Evolutionary conservation across 2,113 vertebrate species (phyloP).

Genomic region (Suricata suricatta): DNA sequence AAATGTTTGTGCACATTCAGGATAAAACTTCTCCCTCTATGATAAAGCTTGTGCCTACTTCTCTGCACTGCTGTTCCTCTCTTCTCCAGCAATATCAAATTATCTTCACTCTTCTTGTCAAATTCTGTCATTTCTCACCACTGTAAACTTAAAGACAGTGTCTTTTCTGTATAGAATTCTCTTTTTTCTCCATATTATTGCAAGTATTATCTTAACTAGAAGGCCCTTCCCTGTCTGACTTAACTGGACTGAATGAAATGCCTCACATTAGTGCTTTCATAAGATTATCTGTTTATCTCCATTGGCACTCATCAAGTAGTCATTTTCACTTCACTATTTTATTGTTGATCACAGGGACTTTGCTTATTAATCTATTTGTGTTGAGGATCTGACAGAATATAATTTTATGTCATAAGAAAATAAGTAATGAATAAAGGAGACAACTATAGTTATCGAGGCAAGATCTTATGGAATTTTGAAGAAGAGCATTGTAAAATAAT

Average conservation of each 20-base stretch:
- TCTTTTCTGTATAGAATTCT: neutral
- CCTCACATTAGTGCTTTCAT: neutral
- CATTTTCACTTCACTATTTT: neutral
- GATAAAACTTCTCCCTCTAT: neutral
- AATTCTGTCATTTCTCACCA: neutral
- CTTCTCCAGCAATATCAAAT: neutral
- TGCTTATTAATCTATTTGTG: neutral
- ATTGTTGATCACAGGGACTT: neutral
- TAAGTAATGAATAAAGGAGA: neutral
- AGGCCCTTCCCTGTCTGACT: neutral
- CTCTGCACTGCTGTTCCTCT: neutral
- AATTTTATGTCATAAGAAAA: neutral
- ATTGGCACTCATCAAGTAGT: neutral
- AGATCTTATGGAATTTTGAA: neutral
- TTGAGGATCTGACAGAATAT: neutral
- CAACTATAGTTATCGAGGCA: neutral
- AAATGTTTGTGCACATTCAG: neutral
- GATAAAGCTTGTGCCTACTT: neutral
- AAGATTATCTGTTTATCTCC: neutral
- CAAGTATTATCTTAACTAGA: neutral
- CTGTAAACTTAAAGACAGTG: neutral
- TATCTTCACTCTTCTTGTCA: neutral
- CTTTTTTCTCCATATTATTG: neutral
- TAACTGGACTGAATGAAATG: neutral
- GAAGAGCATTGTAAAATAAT: neutral